Evolutionary conservation across 2,797 vertebrate genomes (phyloP).

Genomic region (Rhinogobio ventralis): DNA sequence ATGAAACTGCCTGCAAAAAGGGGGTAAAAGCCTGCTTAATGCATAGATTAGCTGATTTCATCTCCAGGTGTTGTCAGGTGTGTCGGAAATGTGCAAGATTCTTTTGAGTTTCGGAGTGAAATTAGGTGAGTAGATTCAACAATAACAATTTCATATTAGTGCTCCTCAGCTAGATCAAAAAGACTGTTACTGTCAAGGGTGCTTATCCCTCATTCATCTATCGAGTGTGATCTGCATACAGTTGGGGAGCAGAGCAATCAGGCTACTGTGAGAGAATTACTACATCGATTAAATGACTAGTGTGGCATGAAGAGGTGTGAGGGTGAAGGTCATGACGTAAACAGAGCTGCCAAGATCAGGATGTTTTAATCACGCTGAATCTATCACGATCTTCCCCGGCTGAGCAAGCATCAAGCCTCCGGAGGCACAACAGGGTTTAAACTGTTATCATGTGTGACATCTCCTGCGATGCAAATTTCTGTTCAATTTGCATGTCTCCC

Average conservation of each 20-base stretch:
- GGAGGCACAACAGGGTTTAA: constrained; percentile 39
- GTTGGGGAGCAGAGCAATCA: constrained; percentile 34
- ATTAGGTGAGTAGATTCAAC: constrained; percentile 42
- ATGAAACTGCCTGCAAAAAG: constrained; percentile 35
- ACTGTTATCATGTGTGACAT: constrained; percentile 42
- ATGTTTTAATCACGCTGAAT: constrained; percentile 59
- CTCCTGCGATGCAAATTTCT: constrained; percentile 28
- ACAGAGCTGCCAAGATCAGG: constrained; percentile 50
- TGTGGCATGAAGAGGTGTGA: constrained; percentile 54
- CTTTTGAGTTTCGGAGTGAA: constrained; percentile 36
- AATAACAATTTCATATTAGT: constrained; percentile 52
- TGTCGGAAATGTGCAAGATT: constrained; percentile 11
- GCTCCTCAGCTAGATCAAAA: constrained; percentile 47
- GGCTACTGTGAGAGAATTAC: constrained; percentile 56
- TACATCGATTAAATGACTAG: constrained; percentile 61
- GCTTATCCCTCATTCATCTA: constrained; percentile 50
- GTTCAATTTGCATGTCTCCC: constrained; percentile 38
- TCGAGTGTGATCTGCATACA: constrained; percentile 59
- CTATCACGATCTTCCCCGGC: constrained; percentile 41
- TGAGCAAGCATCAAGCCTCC: constrained; percentile 34
- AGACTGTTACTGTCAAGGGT: constrained; percentile 44
- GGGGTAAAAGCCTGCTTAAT: constrained; percentile 43
- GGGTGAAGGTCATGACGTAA: constrained; percentile 62
- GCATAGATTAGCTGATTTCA: constrained; percentile 32
- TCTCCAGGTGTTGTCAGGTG: constrained; percentile 45